A percentile compares a stretch with the other conserved stretches of the same genome.
These are phyloP conservation scores for Pseudococcus longispinus DNA, from an alignment of 2,888 invertebrate genomes.

Conservation along the genomic window DNA sequence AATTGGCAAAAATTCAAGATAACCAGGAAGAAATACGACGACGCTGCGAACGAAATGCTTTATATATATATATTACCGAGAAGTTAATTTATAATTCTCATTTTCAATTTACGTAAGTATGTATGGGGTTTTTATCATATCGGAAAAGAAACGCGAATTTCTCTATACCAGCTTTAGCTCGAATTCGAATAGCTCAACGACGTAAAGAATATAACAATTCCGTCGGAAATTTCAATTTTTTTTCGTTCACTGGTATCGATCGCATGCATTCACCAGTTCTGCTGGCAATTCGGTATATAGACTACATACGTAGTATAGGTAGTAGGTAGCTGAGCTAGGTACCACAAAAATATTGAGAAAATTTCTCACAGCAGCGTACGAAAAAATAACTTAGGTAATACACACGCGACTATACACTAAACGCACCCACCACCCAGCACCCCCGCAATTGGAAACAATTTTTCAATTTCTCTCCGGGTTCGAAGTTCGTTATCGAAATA, in stretches of 20 bases:
- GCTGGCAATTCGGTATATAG: background rate
- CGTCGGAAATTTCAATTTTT: conserved; percentile 32
- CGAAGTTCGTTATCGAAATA: conserved; percentile 27
- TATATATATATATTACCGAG: background rate
- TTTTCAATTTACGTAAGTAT: conserved; percentile 40
- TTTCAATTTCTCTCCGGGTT: conserved; percentile 42
- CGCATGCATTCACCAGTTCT: background rate
- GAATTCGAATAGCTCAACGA: background rate
- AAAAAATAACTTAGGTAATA: background rate
- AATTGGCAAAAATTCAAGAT: conserved; percentile 45
- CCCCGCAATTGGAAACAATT: conserved; percentile 1
- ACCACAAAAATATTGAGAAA: background rate
- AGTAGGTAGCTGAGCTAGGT: background rate
- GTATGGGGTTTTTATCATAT: background rate
- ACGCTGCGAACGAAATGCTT: background rate
- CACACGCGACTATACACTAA: background rate
- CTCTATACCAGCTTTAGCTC: background rate
- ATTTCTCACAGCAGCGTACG: conserved; percentile 8
- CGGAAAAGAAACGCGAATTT: background rate
- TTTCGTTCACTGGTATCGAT: background rate
- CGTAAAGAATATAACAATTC: conserved; percentile 37
- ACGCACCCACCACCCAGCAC: background rate
- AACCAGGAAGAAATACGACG: conserved; percentile 7
- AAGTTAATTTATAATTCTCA: conserved; percentile 42
- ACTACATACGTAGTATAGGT: background rate